These are phyloP conservation scores for Tylochromis polylepis DNA, from an alignment of 2,113 vertebrate genomes.

Conservation along the genomic window DNA sequence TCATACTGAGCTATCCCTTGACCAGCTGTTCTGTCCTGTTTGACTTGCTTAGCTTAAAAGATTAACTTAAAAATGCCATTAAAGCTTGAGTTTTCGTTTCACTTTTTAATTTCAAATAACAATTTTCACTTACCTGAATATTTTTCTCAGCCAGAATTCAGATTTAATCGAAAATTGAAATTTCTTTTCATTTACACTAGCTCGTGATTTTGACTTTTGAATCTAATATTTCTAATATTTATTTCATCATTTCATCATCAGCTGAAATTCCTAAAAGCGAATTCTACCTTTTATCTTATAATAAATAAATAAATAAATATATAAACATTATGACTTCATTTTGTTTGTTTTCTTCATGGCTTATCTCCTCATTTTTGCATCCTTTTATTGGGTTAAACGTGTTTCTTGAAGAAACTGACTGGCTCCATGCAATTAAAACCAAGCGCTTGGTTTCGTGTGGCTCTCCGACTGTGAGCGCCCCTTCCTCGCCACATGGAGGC, in stretches of 20 bases:
- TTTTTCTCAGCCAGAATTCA: background rate
- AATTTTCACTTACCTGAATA: background rate
- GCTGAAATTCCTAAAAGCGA: background rate
- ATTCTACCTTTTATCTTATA: background rate
- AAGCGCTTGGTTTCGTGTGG: background rate
- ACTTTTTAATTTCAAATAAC: background rate
- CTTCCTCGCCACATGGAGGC: slow-evolving; percentile 54
- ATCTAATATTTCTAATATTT: background rate
- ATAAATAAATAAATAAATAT: background rate
- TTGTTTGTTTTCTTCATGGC: background rate
- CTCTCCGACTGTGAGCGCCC: rapidly evolving
- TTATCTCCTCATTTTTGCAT: background rate
- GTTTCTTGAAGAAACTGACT: background rate
- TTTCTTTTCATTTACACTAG: background rate
- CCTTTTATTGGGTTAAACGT: background rate
- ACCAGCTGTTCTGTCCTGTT: background rate
- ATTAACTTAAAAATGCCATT: background rate
- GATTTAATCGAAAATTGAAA: background rate
- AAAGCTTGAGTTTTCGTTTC: background rate
- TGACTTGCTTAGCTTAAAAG: background rate
- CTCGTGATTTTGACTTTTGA: background rate
- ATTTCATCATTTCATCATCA: background rate
- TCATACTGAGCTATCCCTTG: background rate
- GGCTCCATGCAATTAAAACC: background rate
- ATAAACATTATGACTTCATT: background rate